phyloP scores from a whole-genome alignment of 2,797 vertebrate genomes.

The Poecile montanus region DNA sequence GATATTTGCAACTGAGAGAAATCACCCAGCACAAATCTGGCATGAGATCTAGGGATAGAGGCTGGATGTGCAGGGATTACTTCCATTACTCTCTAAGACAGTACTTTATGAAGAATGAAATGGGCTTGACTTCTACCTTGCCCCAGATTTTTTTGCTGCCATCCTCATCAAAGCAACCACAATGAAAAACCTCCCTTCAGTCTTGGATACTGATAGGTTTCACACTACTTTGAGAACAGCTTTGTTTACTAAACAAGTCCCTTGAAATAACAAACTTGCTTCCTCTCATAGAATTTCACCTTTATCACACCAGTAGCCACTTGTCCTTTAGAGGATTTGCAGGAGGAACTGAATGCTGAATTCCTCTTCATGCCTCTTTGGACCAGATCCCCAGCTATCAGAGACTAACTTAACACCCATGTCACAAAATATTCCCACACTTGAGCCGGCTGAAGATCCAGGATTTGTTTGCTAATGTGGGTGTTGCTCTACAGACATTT shows the following conservation, averaged over 20 bases:
- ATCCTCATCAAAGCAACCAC: background rate
- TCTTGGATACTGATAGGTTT: background rate
- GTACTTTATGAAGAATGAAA: background rate
- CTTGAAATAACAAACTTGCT: background rate
- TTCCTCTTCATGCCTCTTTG: background rate
- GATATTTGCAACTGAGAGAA: background rate
- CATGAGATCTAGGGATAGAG: background rate
- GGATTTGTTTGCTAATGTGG: background rate
- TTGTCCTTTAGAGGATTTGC: background rate
- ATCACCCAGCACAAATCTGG: slow-evolving; percentile 10
- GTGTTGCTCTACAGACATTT: background rate
- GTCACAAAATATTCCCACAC: background rate
- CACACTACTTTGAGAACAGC: background rate
- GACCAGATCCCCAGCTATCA: background rate
- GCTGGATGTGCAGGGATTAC: background rate
- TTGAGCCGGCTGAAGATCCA: background rate
- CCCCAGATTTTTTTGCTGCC: background rate
- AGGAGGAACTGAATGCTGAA: background rate
- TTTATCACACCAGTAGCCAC: background rate
- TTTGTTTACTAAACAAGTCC: background rate
- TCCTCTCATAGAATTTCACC: background rate
- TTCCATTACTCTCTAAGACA: background rate
- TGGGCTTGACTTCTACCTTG: background rate
- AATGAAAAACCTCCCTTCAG: background rate
- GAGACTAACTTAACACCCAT: background rate